Conservation (phyloP, 2,113 vertebrate species). For the Nannobrachium achirus region DNA sequence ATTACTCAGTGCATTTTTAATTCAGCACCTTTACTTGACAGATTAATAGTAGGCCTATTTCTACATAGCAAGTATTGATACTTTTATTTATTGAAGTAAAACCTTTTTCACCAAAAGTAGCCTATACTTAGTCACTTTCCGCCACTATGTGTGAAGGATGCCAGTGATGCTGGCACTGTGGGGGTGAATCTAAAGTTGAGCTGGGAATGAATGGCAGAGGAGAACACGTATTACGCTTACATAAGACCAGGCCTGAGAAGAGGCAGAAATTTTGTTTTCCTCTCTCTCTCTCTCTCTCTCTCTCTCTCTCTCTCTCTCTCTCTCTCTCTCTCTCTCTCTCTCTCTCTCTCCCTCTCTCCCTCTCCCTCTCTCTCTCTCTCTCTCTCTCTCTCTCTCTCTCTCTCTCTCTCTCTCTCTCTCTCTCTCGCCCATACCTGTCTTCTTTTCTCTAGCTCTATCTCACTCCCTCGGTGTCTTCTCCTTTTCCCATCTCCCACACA, state of each 20-base stretch:
- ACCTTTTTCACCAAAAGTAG: too few relatives aligned
- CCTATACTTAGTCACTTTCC: too few relatives aligned
- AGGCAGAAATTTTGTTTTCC: conserved; percentile 6
- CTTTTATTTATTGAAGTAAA: too few relatives aligned
- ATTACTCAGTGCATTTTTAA: too few relatives aligned
- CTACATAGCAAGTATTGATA: too few relatives aligned
- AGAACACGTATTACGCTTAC: conserved; percentile 22
- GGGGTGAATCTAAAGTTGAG: conserved; percentile 25
- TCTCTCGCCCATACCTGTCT: not conserved
- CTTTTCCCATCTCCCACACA: not conserved
- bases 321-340: not conserved
- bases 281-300: conserved; percentile 4
- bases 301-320: too few relatives aligned
- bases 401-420: not conserved
- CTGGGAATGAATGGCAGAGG: conserved; percentile 12
- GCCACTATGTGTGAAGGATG: conserved; percentile 10
- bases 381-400: not conserved
- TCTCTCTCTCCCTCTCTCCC: not conserved
- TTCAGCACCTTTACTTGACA: too few relatives aligned
- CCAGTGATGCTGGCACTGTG: conserved; percentile 4
- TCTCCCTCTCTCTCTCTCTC: not conserved
- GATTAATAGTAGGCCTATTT: too few relatives aligned
- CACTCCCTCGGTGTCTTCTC: not conserved
- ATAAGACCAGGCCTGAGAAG: not conserved
- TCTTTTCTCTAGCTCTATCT: not conserved